Base-by-base conservation (phyloP, 1,140 invertebrate genomes). In the Lasioglossum baleicum region DNA sequence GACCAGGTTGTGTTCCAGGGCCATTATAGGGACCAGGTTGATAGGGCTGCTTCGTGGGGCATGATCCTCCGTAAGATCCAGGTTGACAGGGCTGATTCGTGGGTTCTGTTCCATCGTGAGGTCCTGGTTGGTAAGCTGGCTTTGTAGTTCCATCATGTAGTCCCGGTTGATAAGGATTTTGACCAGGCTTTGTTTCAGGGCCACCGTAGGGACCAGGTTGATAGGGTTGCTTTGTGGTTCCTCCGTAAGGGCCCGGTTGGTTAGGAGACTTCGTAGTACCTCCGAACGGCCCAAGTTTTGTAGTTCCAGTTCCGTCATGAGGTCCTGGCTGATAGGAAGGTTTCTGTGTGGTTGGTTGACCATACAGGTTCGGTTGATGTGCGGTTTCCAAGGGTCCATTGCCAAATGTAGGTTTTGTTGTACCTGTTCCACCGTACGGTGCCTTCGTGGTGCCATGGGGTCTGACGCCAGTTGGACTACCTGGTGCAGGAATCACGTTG, bases 401-500 rank as follows among this genome's bases (percentile, higher is more conserved):
- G n/a, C 5, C n/a, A 7, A 8, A 8, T 2, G 7, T 6, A 4
- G 56, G 20, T 8, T 58, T 58, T 2, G 56, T n/a, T n/a, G 56
- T 5, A 15, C 60, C 42, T 2, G 56, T n/a, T 7, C 20, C 2
- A 15, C 60, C 42, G 11, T 26, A 20, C 5, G 64, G 64, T 2
- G 20, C 17, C 5, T 42, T 26, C 0, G 13, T 48, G 17, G n/a
- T 48, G 8, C 8, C n/a, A 5, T 70, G 40, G 40, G 68, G 76
- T 48, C 31, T 78, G 0, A 31, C 0, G n/a, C 69, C 70, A 0
- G 7, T 15, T 1, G 76, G 61, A 15, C 26, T 66, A 58, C 60
- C 76, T 4, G 48, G 70, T 3, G 35, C 69, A 58, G 69, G 76
- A 7, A 5, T 73, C n/a, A 79, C 61, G 35, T 79, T 58, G 56